Percentiles rank a stretch among this genome's conserved stretches.
phyloP scores from a whole-genome alignment of 2,888 invertebrate genomes.

The Acrobasis suavella region DNA sequence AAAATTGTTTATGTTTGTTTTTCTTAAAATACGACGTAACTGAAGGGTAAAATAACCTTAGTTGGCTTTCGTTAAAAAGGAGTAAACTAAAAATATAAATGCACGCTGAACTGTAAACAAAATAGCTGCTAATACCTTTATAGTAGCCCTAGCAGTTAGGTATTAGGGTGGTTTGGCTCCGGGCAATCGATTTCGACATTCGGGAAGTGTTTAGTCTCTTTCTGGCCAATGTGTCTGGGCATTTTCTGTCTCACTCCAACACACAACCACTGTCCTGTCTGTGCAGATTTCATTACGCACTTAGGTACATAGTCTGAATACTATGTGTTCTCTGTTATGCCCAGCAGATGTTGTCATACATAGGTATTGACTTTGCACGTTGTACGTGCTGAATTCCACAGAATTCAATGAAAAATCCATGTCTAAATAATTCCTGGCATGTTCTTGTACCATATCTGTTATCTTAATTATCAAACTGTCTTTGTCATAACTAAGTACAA shows the following conservation, averaged over 20 bases:
- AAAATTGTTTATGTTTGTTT: too few species aligned
- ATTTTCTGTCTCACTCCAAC: slow-evolving; percentile 46
- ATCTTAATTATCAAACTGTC: too few species aligned
- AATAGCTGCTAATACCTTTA: slow-evolving; percentile 27
- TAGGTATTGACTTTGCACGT: background rate
- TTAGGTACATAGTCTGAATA: slow-evolving; percentile 21
- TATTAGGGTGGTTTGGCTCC: slow-evolving; percentile 59
- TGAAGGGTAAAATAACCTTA: too few species aligned
- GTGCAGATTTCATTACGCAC: slow-evolving; percentile 60
- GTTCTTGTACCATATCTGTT: too few species aligned
- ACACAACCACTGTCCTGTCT: slow-evolving; percentile 55
- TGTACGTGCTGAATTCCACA: background rate
- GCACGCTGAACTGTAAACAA: slow-evolving; percentile 10
- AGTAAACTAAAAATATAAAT: too few species aligned
- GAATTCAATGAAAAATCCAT: too few species aligned
- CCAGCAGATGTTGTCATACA: background rate
- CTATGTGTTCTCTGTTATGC: background rate
- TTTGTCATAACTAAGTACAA: too few species aligned
- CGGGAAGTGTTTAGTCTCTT: slow-evolving; percentile 59
- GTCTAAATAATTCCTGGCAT: too few species aligned
- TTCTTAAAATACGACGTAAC: too few species aligned
- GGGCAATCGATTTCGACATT: slow-evolving; percentile 73
- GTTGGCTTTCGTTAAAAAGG: too few species aligned
- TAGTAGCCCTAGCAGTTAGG: slow-evolving; percentile 58
- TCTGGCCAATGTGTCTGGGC: slow-evolving; percentile 44